Evolutionary conservation across 2,888 invertebrate species (phyloP), one percentile per base, ranked within the genome.

Genomic region (Odontomyia ornata): DNA sequence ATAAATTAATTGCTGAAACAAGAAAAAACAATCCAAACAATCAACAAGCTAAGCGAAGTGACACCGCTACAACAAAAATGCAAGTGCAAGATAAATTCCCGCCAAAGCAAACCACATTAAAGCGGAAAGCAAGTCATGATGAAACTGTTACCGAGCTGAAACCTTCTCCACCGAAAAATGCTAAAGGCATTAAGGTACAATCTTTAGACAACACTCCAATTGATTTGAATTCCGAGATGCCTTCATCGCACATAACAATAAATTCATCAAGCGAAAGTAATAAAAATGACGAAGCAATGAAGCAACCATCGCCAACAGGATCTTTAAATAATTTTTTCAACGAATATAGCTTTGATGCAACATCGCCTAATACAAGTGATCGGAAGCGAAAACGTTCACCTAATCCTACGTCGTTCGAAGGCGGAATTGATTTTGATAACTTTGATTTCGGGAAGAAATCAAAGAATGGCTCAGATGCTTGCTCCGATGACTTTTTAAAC

Each of bases 231-330:
- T 11, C 46, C 1, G 47, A 69, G 13, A 21, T 25, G 1, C 46
- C 69, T 4, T 15, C 46, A 9, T 69, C 69, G 1, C 69, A 69
- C 25, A 69, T 69, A 1, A 69, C 69, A 47, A 69, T 69, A 1
- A 15, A 69, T 13, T 69, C 69, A 11, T 69, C 69, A 9, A 69
- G 23, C 43, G 25, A 69, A 46, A 65, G 27, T 15, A 13, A 13
- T 52, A 15, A 52, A 18, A 52, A 52, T 52, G 52, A 9, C 13
- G 18, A 23, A 23, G 4, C 4, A 3, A 21, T 23, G 5, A 60
- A 23, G 57, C 18, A 11, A 11, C n/a, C 30, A 18, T 28, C 64
- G 13, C 64, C 64, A 27, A n/a, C 30, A 13, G 28, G 28, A 27
- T 64, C 64, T 11, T 11, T 23, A 25, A 25, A 64, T 30, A n/a